These are phyloP conservation scores for Ariopsis seemanni DNA, from an alignment of 2,113 vertebrate species.

Conservation along the genomic window DNA sequence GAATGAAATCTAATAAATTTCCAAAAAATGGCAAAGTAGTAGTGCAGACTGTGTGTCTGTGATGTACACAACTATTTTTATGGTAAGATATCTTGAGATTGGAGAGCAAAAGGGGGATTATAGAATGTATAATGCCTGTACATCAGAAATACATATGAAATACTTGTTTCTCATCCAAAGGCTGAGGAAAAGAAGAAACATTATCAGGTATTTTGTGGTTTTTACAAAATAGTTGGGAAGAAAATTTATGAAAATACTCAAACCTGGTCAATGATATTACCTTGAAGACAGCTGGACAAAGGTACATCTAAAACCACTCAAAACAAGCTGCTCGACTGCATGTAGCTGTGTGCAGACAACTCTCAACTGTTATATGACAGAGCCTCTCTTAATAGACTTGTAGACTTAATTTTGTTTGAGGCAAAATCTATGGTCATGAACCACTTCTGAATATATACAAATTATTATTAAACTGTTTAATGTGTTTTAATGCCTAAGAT, in stretches of 20 bases:
- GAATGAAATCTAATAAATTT: background rate
- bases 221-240: background rate
- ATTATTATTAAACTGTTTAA: too few species aligned
- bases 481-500: too few species aligned
- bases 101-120: background rate
- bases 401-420: background rate
- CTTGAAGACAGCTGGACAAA: background rate
- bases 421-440: too few species aligned
- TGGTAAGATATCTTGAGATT: background rate
- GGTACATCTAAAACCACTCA: background rate
- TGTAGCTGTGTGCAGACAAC: too few species aligned
- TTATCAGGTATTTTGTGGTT: background rate
- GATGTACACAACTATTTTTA: background rate
- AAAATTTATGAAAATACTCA: background rate
- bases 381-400: background rate
- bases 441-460: too few species aligned
- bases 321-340: background rate
- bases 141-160: background rate
- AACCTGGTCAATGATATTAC: too few species aligned
- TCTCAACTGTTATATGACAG: background rate
- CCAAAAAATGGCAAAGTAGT: background rate
- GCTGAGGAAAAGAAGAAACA: background rate
- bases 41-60: background rate
- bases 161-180: background rate
- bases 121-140: background rate